These are phyloP conservation scores for Glossosoma conforme DNA, from an alignment of 1,140 invertebrate species.

Conservation along the genomic window DNA sequence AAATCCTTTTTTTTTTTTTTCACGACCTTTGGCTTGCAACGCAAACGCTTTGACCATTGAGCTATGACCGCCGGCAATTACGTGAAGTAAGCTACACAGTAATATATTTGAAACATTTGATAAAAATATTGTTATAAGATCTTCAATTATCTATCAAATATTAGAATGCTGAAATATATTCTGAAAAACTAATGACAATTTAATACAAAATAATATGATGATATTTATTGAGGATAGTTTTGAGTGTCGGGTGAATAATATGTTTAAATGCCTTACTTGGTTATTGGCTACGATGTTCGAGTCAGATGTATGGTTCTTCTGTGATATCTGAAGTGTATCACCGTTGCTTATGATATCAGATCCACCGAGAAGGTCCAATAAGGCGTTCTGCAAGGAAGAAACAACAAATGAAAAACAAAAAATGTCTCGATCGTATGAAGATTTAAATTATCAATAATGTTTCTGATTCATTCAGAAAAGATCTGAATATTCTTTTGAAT, in stretches of 20 bases:
- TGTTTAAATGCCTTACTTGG: too few relatives aligned
- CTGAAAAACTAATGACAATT: background rate
- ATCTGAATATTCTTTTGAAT: background rate
- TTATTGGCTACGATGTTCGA: slow-evolving; percentile 44
- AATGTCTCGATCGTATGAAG: background rate
- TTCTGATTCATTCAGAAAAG: background rate
- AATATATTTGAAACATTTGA: too few relatives aligned
- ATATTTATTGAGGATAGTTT: too few relatives aligned
- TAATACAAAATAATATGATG: slow-evolving; percentile 1
- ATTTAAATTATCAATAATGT: background rate
- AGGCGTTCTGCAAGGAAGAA: slow-evolving; percentile 55
- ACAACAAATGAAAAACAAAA: slow-evolving; percentile 6
- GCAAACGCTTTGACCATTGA: too few relatives aligned
- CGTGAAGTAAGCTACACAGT: too few relatives aligned
- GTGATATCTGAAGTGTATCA: slow-evolving; percentile 59
- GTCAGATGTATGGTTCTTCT: slow-evolving; percentile 42
- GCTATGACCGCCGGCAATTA: too few relatives aligned
- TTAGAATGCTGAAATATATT: too few relatives aligned
- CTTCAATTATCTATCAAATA: too few relatives aligned
- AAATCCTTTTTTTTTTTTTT: too few relatives aligned
- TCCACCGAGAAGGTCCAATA: slow-evolving; percentile 68
- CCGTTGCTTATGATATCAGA: slow-evolving; percentile 55
- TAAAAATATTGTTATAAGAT: background rate
- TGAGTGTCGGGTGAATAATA: too few relatives aligned
- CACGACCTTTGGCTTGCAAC: too few relatives aligned